Conservation (phyloP, 2,113 vertebrate genomes). For the Stictonetta naevosa region DNA sequence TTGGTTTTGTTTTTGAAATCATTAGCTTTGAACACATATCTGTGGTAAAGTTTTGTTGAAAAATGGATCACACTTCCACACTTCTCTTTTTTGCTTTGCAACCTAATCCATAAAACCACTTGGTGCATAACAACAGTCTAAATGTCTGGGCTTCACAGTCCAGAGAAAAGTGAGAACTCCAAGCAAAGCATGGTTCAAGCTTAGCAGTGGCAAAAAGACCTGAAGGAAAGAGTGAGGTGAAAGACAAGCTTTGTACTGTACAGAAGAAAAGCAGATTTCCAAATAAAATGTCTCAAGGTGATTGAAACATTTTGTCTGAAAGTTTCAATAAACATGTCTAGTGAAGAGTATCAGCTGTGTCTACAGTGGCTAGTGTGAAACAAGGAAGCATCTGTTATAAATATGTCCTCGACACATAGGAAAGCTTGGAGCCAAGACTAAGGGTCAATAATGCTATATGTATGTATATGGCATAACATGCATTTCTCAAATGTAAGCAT, state of each 20-base stretch:
- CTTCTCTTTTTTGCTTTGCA: background rate
- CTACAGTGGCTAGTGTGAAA: background rate
- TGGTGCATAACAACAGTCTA: background rate
- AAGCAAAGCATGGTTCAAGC: background rate
- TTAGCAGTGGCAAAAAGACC: background rate
- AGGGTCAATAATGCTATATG: slow-evolving; percentile 24
- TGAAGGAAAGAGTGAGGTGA: background rate
- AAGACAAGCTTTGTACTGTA: background rate
- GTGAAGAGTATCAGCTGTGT: slow-evolving; percentile 4
- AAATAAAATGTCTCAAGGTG: background rate
- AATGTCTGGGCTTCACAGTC: background rate
- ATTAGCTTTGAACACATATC: background rate
- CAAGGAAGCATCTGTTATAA: slow-evolving; percentile 25
- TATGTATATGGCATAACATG: background rate
- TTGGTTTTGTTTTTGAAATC: background rate
- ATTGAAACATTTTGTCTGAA: background rate
- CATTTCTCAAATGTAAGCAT: slow-evolving; percentile 5
- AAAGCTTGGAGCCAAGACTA: slow-evolving; percentile 7
- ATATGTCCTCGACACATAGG: background rate
- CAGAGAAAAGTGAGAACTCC: background rate
- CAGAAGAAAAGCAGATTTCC: background rate
- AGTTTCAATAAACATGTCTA: slow-evolving; percentile 12
- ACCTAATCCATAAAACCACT: background rate
- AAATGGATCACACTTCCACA: accelerated
- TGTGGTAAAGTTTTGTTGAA: background rate